Evolutionary conservation across 2,113 vertebrate genomes (phyloP).

Genomic region (Plecotus auritus): DNA sequence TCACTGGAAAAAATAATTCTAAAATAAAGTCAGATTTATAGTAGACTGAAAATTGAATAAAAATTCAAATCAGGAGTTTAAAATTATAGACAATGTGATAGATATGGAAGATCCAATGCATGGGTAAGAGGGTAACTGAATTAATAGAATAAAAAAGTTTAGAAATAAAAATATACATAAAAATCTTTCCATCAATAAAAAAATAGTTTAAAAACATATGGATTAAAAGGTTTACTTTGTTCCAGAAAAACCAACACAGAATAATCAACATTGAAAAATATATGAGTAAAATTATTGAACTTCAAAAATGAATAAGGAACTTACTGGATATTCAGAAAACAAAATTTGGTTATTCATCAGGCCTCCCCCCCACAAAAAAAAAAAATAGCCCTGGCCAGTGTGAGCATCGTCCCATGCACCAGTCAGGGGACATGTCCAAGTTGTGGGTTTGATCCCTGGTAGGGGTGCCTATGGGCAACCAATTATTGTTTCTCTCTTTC

Average conservation of each 20-base stretch:
- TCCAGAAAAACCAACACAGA: not conserved
- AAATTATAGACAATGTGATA: not conserved
- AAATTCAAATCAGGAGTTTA: not conserved
- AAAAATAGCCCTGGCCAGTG: not conserved
- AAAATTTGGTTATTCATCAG: not conserved
- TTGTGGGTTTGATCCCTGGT: not conserved
- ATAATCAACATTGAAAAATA: not conserved
- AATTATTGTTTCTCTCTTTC: not conserved
- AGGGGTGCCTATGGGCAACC: not conserved
- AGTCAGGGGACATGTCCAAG: not conserved
- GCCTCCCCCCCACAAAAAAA: not conserved
- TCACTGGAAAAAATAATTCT: not conserved
- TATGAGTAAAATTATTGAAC: not conserved
- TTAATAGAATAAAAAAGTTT: not conserved
- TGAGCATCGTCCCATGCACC: not conserved
- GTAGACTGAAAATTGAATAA: not conserved
- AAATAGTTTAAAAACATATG: not conserved
- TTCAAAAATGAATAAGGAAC: slow-evolving; percentile 20
- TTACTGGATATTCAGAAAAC: not conserved
- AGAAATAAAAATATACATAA: slow-evolving; percentile 10
- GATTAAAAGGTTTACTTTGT: not conserved
- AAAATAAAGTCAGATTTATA: not conserved
- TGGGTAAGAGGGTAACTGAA: not conserved
- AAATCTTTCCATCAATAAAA: not conserved
- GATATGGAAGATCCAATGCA: not conserved